Evolutionary conservation across 2,113 vertebrate genomes (phyloP), one percentile per base, ranked within the genome.

Genomic region (Lontra canadensis): DNA sequence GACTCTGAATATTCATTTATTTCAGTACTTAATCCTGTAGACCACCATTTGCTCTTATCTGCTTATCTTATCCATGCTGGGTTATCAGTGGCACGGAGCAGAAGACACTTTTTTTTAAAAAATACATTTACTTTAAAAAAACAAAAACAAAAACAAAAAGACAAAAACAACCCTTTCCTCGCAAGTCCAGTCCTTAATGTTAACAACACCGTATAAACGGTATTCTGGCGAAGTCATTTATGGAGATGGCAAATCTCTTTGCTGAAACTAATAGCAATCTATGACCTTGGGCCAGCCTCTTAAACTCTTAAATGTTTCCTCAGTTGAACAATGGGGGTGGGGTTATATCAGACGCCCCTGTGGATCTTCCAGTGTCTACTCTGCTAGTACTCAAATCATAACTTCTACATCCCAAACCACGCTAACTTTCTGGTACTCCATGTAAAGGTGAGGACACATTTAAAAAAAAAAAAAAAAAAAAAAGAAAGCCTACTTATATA

Each of bases 401-500:
- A 92, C 59, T 63, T 88, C 25, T 18, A n/a, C 25, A 76, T 42
- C 21, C 26, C 76, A 63, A 94, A 69, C 44, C 18, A 57, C 1
- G 4, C 13, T 81, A 88, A 49, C 29, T 61, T 89, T 81, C 52
- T 61, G 73, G 87, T 23, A 79, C 21, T 10, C 31, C 23, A 10
- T 79, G 29, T 84, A 26, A 78, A 52, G 71, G 12, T 74, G 67
- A 61, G 12, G 47, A 34, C 79, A 81, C 10, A 80, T 47, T 71
- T 94, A 36, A 69, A 92, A 94, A 17, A 10, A 95, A 88, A 92
- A 9, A 6, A 94, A 73, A 73, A 88, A 94, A 61, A 94, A 73
- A 73, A 88, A 94, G 55, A 74, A 74, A 92, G 42, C 88, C 42
- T 26, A 71, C 63, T 90, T 61, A 61, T 4, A 74, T 10, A 87